Base-by-base conservation (phyloP, 2,113 vertebrate species). In the Ciconia stormi region DNA sequence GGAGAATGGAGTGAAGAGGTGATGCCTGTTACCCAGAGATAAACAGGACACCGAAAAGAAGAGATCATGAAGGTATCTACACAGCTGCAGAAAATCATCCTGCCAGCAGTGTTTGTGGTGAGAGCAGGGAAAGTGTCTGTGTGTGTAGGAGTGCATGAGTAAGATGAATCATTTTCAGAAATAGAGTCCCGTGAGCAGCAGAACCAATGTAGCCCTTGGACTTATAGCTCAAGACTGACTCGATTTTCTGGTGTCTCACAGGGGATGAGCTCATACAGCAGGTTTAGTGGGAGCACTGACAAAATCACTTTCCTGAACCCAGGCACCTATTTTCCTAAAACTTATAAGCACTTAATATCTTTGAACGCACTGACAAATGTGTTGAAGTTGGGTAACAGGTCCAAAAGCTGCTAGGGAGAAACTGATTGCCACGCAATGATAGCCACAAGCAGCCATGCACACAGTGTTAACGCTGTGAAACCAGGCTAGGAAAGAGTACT, bases 131-230 rank as follows among this genome's bases (percentile, higher is more conserved):
- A 95, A 96, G 95, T 88, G 78, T 30, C 59, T 65, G 49, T 16
- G 23, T 78, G 59, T 76, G 94, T 84, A 67, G 95, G 86, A 83
- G 52, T 47, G 61, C 36, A 6, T 42, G 61, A 53, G 38, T 34
- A 89, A 76, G 90, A 65, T 93, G 91, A 97, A 85, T 94, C 96
- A 95, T n/a, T 30, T 29, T 50, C 66, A 91, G 71, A 62, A 88
- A 81, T 2, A 36, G 87, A 90, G 87, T 90, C 93, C 82, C 29
- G 7, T 91, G 93, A 96, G 95, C 85, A 76, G 92, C 84, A 95
- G 70, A 49, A 89, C 92, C 90, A 65, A 25, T 0, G 6, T 22
- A 76, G 91, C 56, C 74, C 52, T 88, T 36, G 84, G 95, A 91
- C 3, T 16, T 25, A 27, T 13, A 79, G 84, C 93, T 93, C 47